Percentiles rank a stretch among this genome's conserved stretches.
Evolutionary conservation across 2,888 invertebrate genomes (phyloP).

Genomic region (Chorisops tibialis): DNA sequence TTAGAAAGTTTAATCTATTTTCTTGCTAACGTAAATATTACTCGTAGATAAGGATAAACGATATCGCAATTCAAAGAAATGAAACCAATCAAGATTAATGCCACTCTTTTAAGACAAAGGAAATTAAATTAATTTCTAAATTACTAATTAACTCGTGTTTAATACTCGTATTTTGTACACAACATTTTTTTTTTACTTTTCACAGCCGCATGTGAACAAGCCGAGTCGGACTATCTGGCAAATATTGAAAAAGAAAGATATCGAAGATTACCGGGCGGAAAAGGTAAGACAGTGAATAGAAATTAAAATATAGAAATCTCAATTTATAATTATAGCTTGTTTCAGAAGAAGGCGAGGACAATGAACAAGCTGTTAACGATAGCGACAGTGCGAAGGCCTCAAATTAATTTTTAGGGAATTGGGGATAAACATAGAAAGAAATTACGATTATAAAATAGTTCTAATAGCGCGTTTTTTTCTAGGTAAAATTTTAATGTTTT

Average conservation of each 20-base stretch:
- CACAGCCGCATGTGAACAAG: slow-evolving; percentile 46
- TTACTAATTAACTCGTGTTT: too few species aligned
- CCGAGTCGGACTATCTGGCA: slow-evolving; percentile 56
- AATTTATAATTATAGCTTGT: slow-evolving; percentile 14
- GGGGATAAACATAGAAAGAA: background rate
- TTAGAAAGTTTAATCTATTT: too few species aligned
- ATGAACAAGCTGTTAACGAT: slow-evolving; percentile 7
- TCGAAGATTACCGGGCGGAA: slow-evolving; percentile 45
- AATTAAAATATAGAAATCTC: background rate
- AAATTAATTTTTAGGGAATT: background rate
- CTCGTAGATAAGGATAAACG: too few species aligned
- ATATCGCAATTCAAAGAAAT: too few species aligned
- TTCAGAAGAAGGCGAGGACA: slow-evolving; percentile 17
- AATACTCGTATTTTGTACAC: too few species aligned
- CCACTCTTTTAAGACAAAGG: too few species aligned
- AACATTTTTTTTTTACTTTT: background rate
- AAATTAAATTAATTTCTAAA: too few species aligned
- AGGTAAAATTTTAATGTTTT: background rate
- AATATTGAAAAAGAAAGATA: slow-evolving; percentile 54
- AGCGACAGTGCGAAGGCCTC: slow-evolving; percentile 6
- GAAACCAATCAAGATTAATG: too few species aligned
- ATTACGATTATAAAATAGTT: background rate
- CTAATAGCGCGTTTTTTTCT: background rate
- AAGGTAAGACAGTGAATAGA: slow-evolving; percentile 2
- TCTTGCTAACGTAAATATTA: too few species aligned